Evolutionary conservation across 2,113 vertebrate genomes (phyloP).

Genomic region (Lepisosteus oculatus): DNA sequence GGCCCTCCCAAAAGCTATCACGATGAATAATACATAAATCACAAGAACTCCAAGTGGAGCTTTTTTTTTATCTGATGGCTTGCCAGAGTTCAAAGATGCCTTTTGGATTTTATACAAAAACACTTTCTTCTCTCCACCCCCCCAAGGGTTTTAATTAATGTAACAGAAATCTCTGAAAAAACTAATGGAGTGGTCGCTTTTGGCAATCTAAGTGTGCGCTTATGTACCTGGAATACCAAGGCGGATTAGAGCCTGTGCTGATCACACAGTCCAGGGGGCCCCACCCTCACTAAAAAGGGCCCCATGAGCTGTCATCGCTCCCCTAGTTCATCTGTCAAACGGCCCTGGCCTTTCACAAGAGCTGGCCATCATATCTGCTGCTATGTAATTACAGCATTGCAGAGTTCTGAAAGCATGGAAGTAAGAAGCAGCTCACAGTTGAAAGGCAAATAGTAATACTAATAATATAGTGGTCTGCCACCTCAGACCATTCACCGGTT

Average conservation of each 20-base stretch:
- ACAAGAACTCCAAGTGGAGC: constrained; percentile 1
- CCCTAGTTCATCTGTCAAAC: not conserved
- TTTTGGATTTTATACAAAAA: no score
- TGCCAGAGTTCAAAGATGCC: not conserved
- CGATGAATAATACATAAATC: constrained; percentile 37
- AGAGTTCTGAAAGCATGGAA: constrained; percentile 5
- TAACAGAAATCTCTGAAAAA: not conserved
- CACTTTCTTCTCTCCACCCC: no score
- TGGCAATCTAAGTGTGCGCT: not conserved
- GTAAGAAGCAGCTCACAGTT: not conserved
- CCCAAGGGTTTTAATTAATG: not conserved
- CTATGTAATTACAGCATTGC: constrained; percentile 16
- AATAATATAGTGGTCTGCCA: not conserved
- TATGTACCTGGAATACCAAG: not conserved
- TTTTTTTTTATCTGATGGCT: constrained; percentile 1
- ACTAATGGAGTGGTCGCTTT: not conserved
- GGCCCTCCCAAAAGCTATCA: constrained; percentile 23
- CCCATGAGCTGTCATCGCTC: constrained; percentile 9
- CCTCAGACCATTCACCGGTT: not conserved
- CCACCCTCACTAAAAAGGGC: not conserved
- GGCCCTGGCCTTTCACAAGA: not conserved
- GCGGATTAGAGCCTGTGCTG: not conserved
- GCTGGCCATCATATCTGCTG: not conserved
- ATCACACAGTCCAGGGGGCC: not conserved
- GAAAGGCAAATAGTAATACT: not conserved